Evolutionary conservation across 2,888 invertebrate genomes (phyloP), one percentile per base, ranked within the genome.

Genomic region (Cephus sareptanus): DNA sequence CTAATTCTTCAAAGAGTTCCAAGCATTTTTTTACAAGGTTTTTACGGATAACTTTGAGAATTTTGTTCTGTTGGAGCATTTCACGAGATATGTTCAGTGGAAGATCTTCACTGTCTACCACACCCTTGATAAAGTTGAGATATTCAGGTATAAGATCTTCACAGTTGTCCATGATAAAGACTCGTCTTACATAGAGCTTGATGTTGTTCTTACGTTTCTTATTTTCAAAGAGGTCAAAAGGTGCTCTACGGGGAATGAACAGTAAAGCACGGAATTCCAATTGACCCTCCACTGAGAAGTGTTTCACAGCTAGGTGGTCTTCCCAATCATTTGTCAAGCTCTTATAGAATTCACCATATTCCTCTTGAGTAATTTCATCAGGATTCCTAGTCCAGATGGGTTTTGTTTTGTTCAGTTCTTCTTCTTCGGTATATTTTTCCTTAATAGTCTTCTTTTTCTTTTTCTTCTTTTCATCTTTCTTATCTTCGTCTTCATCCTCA

Each of bases 121-220:
- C 94, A 89, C 95, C 95, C 89, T 92, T 92, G 79, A 93, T 90
- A 85, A 93, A 93, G 87, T 93, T 94, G 80, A 95, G 91, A 89
- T 95, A 95, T 86, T 95, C 95, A 4, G 95, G 95, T 89, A 95
- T 95, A 75, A 95, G 91, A 82, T 95, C 95, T 87, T 95, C 95
- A 89, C 95, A 95, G 90, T 95, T 95, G 90, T 95, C 95, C 95
- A 95, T 95, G 90, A 95, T 95, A 92, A 95, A 95, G 11, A 95
- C 95, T 81, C 95, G 92, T 74, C 95, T 91, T 3, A 95, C 95
- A 87, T 95, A 94, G 82, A 94, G 89, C 89, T 95, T 95, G 87
- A 95, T 95, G 89, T 94, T 94, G 89, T 95, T 95, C 92, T 94
- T 94, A 89, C 93, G 93, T 89, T 95, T 95, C 88, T 94, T 93